phyloP scores from a whole-genome alignment of 1,140 invertebrate genomes.

The Berghia stephanieae region DNA sequence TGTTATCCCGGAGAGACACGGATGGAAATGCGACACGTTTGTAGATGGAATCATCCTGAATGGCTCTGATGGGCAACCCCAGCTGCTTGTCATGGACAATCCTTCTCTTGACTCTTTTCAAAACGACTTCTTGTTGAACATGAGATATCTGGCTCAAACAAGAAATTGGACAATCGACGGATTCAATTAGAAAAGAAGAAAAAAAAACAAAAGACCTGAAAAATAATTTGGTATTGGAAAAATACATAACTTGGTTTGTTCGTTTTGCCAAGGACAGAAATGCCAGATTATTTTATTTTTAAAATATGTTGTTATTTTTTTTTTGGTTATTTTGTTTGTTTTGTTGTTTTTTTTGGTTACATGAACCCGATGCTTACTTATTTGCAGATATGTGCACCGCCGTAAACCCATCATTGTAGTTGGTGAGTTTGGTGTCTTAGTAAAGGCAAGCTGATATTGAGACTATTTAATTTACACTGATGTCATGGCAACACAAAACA shows the following conservation, averaged over 20 bases:
- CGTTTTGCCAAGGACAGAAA: not conserved
- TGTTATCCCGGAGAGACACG: slow-evolving; percentile 29
- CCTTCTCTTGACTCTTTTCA: slow-evolving; percentile 51
- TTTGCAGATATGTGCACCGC: too few species aligned
- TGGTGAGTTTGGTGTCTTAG: too few species aligned
- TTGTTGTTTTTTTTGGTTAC: too few species aligned
- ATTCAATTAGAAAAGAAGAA: not conserved
- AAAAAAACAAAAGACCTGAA: too few species aligned
- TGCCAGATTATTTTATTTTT: not conserved
- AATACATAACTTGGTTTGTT: not conserved
- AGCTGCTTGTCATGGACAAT: slow-evolving; percentile 59
- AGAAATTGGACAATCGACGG: not conserved
- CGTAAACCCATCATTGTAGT: too few species aligned
- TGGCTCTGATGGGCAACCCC: slow-evolving; percentile 47
- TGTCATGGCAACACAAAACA: too few species aligned
- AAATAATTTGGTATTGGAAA: not conserved
- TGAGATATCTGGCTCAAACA: slow-evolving; percentile 46
- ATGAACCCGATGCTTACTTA: too few species aligned
- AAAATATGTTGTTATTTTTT: not conserved
- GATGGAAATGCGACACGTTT: slow-evolving; percentile 36
- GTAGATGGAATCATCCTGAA: slow-evolving; percentile 47
- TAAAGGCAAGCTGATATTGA: too few species aligned
- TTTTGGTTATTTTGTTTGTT: not conserved
- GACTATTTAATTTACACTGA: too few species aligned
- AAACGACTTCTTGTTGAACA: slow-evolving; percentile 53